A percentile compares a stretch with the other conserved stretches of the same genome.
Evolutionary conservation across 92 coral and sea anemone species (phyloP).

Genomic region (Siderastrea radians): DNA sequence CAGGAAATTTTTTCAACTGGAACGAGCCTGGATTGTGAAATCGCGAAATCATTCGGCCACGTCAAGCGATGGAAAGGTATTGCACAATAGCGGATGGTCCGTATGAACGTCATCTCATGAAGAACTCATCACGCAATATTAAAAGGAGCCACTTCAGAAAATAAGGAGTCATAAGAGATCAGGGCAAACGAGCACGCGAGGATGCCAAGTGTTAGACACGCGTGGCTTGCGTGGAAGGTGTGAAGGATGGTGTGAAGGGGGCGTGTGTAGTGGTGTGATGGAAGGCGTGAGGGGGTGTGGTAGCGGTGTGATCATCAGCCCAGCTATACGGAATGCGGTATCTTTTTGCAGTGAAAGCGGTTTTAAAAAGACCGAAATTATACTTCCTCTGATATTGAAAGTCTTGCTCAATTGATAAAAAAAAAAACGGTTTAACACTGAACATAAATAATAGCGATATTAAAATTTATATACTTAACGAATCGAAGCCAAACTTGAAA

Average conservation of each 20-base stretch:
- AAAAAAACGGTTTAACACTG: too few species aligned
- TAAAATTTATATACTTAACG: too few species aligned
- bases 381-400: too few species aligned
- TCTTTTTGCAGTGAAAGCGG: too few species aligned
- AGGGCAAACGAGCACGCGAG: not conserved
- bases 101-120: not conserved
- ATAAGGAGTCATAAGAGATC: not conserved
- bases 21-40: not conserved
- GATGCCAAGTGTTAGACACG: not conserved
- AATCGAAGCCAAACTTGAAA: too few species aligned
- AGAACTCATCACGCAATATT: not conserved
- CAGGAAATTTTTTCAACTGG: not conserved
- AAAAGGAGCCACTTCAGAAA: not conserved
- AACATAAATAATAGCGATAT: too few species aligned
- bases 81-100: not conserved
- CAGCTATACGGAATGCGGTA: too few species aligned
- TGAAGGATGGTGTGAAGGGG: not conserved
- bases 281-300: not conserved
- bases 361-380: too few species aligned
- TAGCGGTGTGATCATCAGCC: not conserved
- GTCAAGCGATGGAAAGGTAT: not conserved
- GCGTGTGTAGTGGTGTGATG: constrained; percentile 8
- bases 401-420: too few species aligned
- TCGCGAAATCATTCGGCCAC: not conserved
- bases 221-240: not conserved